Percentiles rank a stretch among this genome's conserved stretches.
Conservation (phyloP, 2,113 vertebrate species). For the Hippocampus mohnikei region DNA sequence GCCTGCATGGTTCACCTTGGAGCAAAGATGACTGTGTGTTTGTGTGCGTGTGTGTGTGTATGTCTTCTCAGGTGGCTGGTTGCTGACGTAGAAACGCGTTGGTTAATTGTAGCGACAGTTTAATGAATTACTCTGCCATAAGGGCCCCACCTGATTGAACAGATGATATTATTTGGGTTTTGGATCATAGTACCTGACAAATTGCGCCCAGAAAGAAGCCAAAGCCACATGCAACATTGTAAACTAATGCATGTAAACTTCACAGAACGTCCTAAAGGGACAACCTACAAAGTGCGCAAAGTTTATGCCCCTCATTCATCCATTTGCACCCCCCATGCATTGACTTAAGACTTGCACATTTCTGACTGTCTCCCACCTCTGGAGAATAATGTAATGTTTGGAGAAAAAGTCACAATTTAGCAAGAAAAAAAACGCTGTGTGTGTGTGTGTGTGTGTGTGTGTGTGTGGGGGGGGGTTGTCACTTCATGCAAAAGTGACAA, state of each 20-base stretch:
- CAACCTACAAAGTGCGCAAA: too few relatives aligned
- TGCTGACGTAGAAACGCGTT: constrained; percentile 8
- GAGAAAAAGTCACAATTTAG: background rate
- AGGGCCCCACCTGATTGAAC: background rate
- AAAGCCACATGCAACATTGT: background rate
- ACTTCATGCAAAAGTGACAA: too few relatives aligned
- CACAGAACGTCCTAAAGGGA: too few relatives aligned
- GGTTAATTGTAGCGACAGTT: background rate
- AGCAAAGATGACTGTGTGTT: constrained; percentile 22
- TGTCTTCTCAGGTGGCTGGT: constrained; percentile 20
- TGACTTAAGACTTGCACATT: too few relatives aligned
- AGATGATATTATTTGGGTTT: background rate
- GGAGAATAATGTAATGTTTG: background rate
- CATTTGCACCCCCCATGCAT: too few relatives aligned
- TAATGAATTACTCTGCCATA: background rate
- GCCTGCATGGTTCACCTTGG: constrained; percentile 57
- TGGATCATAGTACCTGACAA: background rate
- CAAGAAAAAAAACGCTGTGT: background rate
- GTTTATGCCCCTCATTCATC: too few relatives aligned
- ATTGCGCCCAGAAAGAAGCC: background rate
- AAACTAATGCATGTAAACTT: too few relatives aligned
- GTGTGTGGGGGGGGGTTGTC: too few relatives aligned
- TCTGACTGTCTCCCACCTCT: too few relatives aligned
- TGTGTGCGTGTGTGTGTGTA: background rate
- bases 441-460: background rate